phyloP scores from a whole-genome alignment of 1,140 invertebrate genomes.

The Caenorhabditis inopinata region DNA sequence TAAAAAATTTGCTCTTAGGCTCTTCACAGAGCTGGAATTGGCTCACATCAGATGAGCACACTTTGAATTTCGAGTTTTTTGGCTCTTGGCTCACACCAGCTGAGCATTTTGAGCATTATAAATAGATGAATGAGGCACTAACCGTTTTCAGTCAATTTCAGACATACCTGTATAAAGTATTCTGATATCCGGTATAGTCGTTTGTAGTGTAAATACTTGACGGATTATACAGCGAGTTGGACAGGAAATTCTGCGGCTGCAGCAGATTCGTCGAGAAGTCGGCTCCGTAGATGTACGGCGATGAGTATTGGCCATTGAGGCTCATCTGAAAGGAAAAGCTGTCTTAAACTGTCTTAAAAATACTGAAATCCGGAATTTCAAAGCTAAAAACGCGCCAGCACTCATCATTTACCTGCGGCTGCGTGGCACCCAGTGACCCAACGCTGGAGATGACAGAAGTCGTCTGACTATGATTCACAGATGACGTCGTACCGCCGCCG shows the following conservation, averaged over 20 bases:
- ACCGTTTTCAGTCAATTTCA: too few relatives aligned
- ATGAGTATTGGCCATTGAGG: conserved; percentile 15
- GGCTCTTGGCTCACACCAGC: too few relatives aligned
- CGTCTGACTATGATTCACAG: conserved; percentile 37
- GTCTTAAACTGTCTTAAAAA: not conserved
- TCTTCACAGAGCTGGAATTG: too few relatives aligned
- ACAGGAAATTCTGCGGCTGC: conserved; percentile 1
- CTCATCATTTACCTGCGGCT: not conserved
- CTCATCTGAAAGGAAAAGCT: conserved; percentile 19
- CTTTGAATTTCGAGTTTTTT: too few relatives aligned
- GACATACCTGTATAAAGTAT: conserved; percentile 46
- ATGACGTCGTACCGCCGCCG: conserved; percentile 21
- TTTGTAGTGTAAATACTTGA: not conserved
- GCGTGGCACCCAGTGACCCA: not conserved
- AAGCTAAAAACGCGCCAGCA: too few relatives aligned
- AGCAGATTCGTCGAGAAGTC: conserved; percentile 35
- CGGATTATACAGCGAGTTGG: conserved; percentile 20
- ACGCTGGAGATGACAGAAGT: conserved; percentile 48
- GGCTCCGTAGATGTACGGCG: conserved; percentile 19
- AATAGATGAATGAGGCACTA: too few relatives aligned
- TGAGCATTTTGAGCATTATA: too few relatives aligned
- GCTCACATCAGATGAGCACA: too few relatives aligned
- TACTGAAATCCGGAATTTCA: not conserved
- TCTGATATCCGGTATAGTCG: conserved; percentile 40
- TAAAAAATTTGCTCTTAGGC: too few relatives aligned